Percentiles rank a stretch among this genome's conserved stretches.
Conservation (phyloP, 2,113 vertebrate species). For the Archocentrus centrarchus region DNA sequence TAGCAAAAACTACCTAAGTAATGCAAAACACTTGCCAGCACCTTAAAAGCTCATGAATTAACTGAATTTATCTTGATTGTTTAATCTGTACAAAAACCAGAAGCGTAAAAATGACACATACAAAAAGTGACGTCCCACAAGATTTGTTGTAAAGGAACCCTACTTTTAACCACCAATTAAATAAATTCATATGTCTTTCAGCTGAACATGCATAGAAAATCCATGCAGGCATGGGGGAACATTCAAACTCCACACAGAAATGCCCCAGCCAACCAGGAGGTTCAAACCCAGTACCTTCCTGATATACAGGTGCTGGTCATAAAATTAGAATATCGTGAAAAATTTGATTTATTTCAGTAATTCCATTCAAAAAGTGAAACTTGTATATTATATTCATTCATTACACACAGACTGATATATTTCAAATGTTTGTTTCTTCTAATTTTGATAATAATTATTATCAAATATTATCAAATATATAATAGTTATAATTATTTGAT, state of each 20-base stretch:
- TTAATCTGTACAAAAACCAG: neutral
- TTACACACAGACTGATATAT: too few species aligned
- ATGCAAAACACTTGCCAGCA: neutral
- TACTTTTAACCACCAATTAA: neutral
- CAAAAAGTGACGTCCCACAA: neutral
- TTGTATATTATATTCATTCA: too few species aligned
- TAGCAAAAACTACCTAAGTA: neutral
- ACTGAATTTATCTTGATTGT: neutral
- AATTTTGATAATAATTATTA: too few species aligned
- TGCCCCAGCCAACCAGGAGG: neutral
- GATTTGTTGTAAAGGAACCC: neutral
- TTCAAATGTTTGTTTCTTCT: too few species aligned
- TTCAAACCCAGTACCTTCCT: neutral
- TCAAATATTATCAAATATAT: too few species aligned
- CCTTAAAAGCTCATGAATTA: neutral
- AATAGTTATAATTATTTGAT: too few species aligned
- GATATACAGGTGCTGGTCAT: too few species aligned
- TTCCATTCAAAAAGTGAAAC: too few species aligned
- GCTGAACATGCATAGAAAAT: neutral
- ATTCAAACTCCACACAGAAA: neutral
- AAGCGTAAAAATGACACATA: neutral
- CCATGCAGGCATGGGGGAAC: neutral
- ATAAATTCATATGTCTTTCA: neutral
- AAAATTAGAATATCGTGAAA: too few species aligned
- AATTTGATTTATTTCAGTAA: too few species aligned